Conservation (phyloP, 2,888 invertebrate genomes). For the Apotomis capreana region DNA sequence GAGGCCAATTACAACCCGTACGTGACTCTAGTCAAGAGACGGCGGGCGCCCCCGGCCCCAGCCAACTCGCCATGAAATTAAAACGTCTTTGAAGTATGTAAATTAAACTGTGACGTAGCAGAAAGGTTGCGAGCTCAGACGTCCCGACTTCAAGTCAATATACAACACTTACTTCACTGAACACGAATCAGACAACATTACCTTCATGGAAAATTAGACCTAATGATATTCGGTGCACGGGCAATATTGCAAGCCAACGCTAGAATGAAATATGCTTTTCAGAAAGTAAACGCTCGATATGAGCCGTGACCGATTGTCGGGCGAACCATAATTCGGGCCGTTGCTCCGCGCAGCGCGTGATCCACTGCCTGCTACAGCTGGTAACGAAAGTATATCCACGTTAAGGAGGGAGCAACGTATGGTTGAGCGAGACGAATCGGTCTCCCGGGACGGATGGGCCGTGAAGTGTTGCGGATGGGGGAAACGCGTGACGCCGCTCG, state of each 20-base stretch:
- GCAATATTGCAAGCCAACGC: background rate
- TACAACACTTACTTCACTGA: background rate
- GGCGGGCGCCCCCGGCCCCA: background rate
- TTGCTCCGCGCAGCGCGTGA: background rate
- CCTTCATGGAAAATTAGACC: background rate
- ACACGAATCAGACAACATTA: background rate
- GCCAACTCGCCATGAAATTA: slow-evolving; percentile 53
- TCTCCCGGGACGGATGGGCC: slow-evolving; percentile 45
- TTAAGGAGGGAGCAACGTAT: slow-evolving; percentile 4
- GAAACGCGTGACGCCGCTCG: slow-evolving; percentile 41
- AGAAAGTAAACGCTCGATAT: background rate
- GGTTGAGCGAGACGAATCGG: slow-evolving; percentile 42
- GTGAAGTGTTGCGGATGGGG: slow-evolving; percentile 50
- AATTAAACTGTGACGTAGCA: slow-evolving; percentile 51
- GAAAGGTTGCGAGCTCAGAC: slow-evolving; percentile 34
- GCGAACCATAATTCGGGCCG: slow-evolving; percentile 35
- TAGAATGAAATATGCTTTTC: background rate
- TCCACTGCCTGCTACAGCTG: background rate
- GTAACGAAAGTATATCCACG: fast-evolving
- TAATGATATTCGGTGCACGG: background rate
- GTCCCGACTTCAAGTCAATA: slow-evolving; percentile 32
- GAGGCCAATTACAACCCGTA: slow-evolving; percentile 43
- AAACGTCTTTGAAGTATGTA: slow-evolving; percentile 53
- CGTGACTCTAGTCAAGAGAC: slow-evolving; percentile 39
- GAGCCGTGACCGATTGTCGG: slow-evolving; percentile 42